Base-by-base conservation (phyloP, 2,888 invertebrate genomes). In the Rambutsinella grinnellia region DNA sequence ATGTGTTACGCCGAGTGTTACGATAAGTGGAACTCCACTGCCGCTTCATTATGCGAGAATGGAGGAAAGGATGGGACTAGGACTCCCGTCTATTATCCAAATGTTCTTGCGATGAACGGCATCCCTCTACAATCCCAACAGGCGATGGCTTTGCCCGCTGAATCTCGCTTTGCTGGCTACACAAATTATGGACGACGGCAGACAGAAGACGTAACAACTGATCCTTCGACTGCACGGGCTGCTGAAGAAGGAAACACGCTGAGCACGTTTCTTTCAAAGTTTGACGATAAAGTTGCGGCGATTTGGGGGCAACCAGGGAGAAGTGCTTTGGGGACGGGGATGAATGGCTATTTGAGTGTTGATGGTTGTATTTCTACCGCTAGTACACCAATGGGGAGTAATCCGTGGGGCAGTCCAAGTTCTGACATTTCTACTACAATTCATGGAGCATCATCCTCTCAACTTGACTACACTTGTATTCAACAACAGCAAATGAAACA, bases 221-320 rank as follows among this genome's bases (percentile, higher is more conserved):
- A 28, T 17, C n/a, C 28, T 17, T 51, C 51, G 17, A 21, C 56
- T 13, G 74, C 54, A 26, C 15, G 63, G 47, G 67, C 67, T 54
- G 71, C 70, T 72, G 79, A 80, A 62, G 84, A 84, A 54, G 76
- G 81, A 70, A 81, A 82, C 26, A 80, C 83, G 0, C 54, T 84
- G 44, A 67, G 80, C 5, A 82, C 81, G 0, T 84, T 84, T 70
- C 68, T 84, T 17, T 82, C 83, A 5, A 83, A 83, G 49, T 84
- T 84, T 71, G 84, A 83, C 68, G 80, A 81, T 19, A 82, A 82
- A 70, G 81, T 84, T 36, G 84, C 82, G 19, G 82, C 84, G 2
- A 84, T 84, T 67, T 84, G 84, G 84, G 84, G 83, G 54, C 67
- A 71, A 19, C 66, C 65, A 57, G 71, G 71, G 2, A 36, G 36